phyloP scores from a whole-genome alignment of 2,797 vertebrate species.

The Toxotes lorentzi region DNA sequence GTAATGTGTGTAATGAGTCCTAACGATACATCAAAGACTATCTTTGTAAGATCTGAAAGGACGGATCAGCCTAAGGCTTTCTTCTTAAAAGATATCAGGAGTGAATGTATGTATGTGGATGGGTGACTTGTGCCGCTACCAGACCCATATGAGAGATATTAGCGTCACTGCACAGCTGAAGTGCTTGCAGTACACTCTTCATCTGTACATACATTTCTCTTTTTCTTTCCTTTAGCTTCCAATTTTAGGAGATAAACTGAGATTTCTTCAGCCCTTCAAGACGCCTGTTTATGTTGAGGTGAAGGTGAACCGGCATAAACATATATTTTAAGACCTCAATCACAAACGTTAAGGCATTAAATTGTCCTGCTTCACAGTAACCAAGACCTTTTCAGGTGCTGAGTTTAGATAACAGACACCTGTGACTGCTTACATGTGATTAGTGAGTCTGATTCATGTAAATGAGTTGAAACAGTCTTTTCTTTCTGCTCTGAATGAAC shows the following conservation, averaged over 20 bases:
- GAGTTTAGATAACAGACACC: too few relatives aligned
- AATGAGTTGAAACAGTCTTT: too few relatives aligned
- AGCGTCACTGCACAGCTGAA: background rate
- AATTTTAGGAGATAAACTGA: too few relatives aligned
- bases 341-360: background rate
- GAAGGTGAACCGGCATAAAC: background rate
- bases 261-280: background rate
- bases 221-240: background rate
- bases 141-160: constrained; percentile 28
- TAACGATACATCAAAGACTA: background rate
- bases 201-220: background rate
- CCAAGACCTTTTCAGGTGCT: too few relatives aligned
- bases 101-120: constrained; percentile 43
- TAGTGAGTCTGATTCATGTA: too few relatives aligned
- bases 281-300: background rate
- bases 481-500: too few relatives aligned
- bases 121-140: constrained; percentile 46
- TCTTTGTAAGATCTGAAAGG: constrained; percentile 11
- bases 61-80: constrained; percentile 20
- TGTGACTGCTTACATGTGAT: too few relatives aligned
- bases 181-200: background rate
- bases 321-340: too few relatives aligned
- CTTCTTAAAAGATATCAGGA: constrained; percentile 13
- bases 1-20: background rate
- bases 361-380: too few relatives aligned